A percentile compares a stretch with the other conserved stretches of the same genome.
These are phyloP conservation scores for Xylota sylvarum DNA, from an alignment of 2,888 invertebrate genomes.

Conservation along the genomic window DNA sequence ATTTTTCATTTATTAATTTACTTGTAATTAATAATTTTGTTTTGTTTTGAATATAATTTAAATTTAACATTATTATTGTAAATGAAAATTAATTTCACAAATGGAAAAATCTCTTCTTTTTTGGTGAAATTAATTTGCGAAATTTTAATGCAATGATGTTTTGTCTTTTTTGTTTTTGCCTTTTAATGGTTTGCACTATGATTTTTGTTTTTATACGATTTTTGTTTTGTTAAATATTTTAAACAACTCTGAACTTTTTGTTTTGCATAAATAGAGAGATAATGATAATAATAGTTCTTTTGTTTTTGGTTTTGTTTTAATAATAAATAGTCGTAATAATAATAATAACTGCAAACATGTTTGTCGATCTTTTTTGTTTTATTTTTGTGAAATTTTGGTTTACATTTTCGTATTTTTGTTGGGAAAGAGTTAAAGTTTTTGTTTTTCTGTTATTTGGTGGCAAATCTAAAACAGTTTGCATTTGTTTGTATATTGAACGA, in stretches of 20 bases:
- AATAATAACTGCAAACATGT: slow-evolving; percentile 76
- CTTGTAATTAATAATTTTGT: slow-evolving; percentile 71
- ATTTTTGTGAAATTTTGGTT: slow-evolving; percentile 55
- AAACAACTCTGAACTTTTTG: slow-evolving; percentile 75
- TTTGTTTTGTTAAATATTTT: slow-evolving; percentile 72
- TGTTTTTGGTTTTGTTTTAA: slow-evolving; percentile 48
- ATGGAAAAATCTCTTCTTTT: slow-evolving; percentile 44
- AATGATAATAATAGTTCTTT: slow-evolving; percentile 65
- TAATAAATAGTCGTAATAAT: slow-evolving; percentile 76
- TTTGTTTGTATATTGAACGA: slow-evolving; percentile 66
- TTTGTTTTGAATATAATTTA: slow-evolving; percentile 78
- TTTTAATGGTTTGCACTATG: slow-evolving; percentile 51
- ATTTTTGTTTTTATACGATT: slow-evolving; percentile 46
- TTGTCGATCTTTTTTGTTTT: slow-evolving; percentile 77
- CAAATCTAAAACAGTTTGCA: slow-evolving; percentile 75
- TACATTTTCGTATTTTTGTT: slow-evolving; percentile 71
- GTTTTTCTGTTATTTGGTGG: slow-evolving; percentile 43
- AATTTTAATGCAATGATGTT: slow-evolving; percentile 57
- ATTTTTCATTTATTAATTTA: slow-evolving; percentile 65
- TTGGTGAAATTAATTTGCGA: slow-evolving; percentile 67
- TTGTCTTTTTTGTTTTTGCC: slow-evolving; percentile 78
- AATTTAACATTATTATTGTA: slow-evolving; percentile 71
- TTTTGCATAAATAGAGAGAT: slow-evolving; percentile 76
- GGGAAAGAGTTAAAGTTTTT: slow-evolving; percentile 60
- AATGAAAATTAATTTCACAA: slow-evolving; percentile 70